These are phyloP conservation scores for Agonopterix arenella DNA, from an alignment of 2,888 invertebrate species.

Conservation along the genomic window DNA sequence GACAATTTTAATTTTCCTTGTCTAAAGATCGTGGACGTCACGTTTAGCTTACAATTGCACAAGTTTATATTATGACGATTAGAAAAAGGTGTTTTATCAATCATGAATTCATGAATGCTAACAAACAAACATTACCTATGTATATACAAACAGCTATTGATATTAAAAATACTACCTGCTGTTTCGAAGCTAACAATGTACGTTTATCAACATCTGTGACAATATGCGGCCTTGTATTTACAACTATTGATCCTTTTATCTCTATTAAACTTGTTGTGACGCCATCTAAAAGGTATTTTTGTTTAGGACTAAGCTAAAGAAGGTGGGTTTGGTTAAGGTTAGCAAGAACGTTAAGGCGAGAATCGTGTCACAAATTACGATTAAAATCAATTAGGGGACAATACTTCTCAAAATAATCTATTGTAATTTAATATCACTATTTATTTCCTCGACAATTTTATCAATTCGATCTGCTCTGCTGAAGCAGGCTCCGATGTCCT, in stretches of 20 bases:
- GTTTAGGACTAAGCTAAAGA: conserved; percentile 21
- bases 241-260: conserved; percentile 44
- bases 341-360: conserved; percentile 21
- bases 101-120: conserved; percentile 25
- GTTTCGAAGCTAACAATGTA: conserved; percentile 19
- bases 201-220: conserved; percentile 30
- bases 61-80: conserved; percentile 25
- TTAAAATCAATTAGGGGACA: conserved; percentile 6
- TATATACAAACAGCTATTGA: conserved; percentile 21
- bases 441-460: conserved; percentile 18
- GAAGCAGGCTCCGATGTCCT: not conserved
- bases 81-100: conserved; percentile 24
- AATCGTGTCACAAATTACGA: conserved; percentile 16
- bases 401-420: not conserved
- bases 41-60: conserved; percentile 12
- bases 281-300: conserved; percentile 35
- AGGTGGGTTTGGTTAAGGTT: conserved; percentile 23
- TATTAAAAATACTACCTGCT: conserved; percentile 30
- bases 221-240: conserved; percentile 37
- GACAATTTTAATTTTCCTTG: conserved; percentile 21
- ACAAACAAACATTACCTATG: conserved; percentile 18
- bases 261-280: conserved; percentile 28
- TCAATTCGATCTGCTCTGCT: conserved; percentile 2
- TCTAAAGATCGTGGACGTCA: conserved; percentile 22
- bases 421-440: not conserved